Conservation (phyloP, 2,113 vertebrate genomes). For the Entosphenus tridentatus region DNA sequence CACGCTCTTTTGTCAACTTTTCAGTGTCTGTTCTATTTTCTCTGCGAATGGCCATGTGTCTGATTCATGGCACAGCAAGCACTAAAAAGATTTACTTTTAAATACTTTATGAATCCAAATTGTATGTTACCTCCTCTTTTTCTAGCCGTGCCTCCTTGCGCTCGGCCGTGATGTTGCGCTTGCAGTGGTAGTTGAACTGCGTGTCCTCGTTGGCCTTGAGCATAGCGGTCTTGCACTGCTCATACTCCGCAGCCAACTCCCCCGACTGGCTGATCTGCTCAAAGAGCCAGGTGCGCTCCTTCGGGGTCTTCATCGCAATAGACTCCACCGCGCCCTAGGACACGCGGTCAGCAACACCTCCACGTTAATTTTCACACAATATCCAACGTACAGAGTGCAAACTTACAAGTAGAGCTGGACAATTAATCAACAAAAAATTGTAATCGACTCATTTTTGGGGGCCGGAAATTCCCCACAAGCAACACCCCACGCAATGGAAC, state of each 20-base stretch:
- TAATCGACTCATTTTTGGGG: too few relatives aligned
- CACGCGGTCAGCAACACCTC: background rate
- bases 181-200: conserved; percentile 61
- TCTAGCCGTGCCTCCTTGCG: conserved; percentile 48
- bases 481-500: too few relatives aligned
- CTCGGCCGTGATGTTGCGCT: conserved; percentile 40
- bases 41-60: too few relatives aligned
- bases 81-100: background rate
- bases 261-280: conserved; percentile 55
- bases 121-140: conserved; percentile 41
- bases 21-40: too few relatives aligned
- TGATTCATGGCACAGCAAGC: background rate
- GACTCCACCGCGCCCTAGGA: conserved; percentile 62
- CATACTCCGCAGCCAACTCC: conserved; percentile 40
- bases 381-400: background rate
- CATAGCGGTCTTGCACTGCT: conserved; percentile 35
- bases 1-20: too few relatives aligned
- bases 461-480: too few relatives aligned
- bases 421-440: too few relatives aligned
- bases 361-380: background rate
- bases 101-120: background rate
- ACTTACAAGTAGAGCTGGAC: too few relatives aligned
- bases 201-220: conserved; percentile 50
- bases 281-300: conserved; percentile 59
- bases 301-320: conserved; percentile 63